A percentile compares a stretch with the other conserved stretches of the same genome.
These are phyloP conservation scores for Apeltes quadracus DNA, from an alignment of 2,113 vertebrate genomes.

Conservation along the genomic window DNA sequence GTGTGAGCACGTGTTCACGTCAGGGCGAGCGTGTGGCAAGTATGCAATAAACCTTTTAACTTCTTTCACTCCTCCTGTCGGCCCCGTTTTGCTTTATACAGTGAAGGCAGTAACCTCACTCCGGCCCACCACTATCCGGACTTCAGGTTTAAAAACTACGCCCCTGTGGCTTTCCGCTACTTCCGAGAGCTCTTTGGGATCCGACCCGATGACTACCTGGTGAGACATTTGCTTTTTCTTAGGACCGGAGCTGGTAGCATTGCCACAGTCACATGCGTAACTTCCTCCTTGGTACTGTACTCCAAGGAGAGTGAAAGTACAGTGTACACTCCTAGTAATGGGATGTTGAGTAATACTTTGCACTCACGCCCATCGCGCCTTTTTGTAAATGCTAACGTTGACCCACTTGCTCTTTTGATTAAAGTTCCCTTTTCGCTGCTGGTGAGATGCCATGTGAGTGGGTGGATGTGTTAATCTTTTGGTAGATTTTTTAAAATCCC, in stretches of 20 bases:
- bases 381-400: neutral
- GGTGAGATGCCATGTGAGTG: conserved; percentile 32
- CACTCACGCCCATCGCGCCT: conserved; percentile 14
- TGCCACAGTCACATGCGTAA: neutral
- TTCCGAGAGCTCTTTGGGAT: conserved; percentile 98
- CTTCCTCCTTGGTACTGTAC: neutral
- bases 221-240: conserved; percentile 65
- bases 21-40: neutral
- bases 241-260: neutral
- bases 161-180: conserved; percentile 96
- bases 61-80: neutral
- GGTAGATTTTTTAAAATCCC: neutral
- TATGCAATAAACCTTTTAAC: neutral
- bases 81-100: conserved; percentile 62
- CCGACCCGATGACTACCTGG: conserved; percentile 97
- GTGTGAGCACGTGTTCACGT: neutral
- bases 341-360: neutral
- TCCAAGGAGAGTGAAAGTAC: conserved; percentile 5
- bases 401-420: conserved; percentile 14
- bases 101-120: conserved; percentile 97
- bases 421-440: conserved; percentile 23
- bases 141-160: conserved; percentile 98
- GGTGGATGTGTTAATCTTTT: conserved; percentile 27
- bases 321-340: neutral
- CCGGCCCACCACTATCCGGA: conserved; percentile 96